Evolutionary conservation across 2,113 vertebrate genomes (phyloP).

Genomic region (Lanius ludovicianus): DNA sequence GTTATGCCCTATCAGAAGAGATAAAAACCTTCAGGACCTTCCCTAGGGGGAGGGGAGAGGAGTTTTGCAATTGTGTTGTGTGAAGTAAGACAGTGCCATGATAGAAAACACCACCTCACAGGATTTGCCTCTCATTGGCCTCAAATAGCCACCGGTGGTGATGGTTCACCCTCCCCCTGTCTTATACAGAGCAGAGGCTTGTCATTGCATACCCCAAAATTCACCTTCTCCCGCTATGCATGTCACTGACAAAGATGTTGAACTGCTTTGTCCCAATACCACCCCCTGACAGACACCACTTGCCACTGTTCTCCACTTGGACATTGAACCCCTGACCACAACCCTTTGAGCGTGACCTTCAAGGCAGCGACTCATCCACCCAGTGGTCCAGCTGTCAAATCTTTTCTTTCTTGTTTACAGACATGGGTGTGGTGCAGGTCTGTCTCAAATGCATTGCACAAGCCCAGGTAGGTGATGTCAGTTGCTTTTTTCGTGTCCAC

Average conservation of each 20-base stretch:
- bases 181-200: background rate
- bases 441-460: background rate
- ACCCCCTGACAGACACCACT: rapidly evolving
- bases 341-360: background rate
- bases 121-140: rapidly evolving
- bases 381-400: background rate
- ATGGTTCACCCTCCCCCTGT: background rate
- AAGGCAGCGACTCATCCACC: background rate
- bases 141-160: background rate
- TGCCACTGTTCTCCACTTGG: rapidly evolving
- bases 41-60: background rate
- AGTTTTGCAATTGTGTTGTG: background rate
- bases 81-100: background rate
- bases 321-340: background rate
- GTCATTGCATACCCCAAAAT: background rate
- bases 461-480: background rate
- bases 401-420: background rate
- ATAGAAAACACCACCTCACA: background rate
- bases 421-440: no score
- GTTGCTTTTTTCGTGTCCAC: background rate
- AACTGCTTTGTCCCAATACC: rapidly evolving
- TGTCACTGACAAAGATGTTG: background rate
- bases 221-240: no score
- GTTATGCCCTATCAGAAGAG: background rate
- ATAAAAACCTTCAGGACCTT: background rate